Evolutionary conservation across 2,797 vertebrate genomes (phyloP).

Genomic region (Eulemur albifrons): DNA sequence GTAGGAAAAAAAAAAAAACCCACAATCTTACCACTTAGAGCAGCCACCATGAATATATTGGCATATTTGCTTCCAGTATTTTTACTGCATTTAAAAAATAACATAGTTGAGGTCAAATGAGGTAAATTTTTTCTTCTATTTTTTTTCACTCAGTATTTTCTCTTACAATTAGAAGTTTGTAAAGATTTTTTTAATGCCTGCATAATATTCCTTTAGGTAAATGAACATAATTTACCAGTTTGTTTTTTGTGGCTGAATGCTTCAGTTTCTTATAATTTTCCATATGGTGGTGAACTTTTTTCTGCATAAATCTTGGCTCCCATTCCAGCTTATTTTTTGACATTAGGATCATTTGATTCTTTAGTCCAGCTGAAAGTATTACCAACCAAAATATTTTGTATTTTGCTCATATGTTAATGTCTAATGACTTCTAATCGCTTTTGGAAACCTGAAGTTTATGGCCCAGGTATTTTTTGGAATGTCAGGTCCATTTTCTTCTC

Average conservation of each 20-base stretch:
- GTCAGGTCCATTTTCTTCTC: not conserved
- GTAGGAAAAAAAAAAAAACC: not conserved
- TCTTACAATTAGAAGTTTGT: not conserved
- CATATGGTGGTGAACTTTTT: not conserved
- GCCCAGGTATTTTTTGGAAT: not conserved
- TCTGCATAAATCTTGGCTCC: not conserved
- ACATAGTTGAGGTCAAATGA: not conserved
- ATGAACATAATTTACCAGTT: not conserved
- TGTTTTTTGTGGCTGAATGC: not conserved
- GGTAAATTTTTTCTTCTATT: not conserved
- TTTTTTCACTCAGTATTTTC: not conserved
- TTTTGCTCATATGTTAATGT: conserved; percentile 9
- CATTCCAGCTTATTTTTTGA: conserved; percentile 4
- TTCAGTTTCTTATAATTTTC: not conserved
- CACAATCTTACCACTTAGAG: not conserved
- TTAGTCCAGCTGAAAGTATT: not conserved
- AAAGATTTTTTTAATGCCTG: not conserved
- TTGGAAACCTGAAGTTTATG: not conserved
- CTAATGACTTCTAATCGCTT: conserved; percentile 26
- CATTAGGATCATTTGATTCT: not conserved
- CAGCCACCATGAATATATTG: not conserved
- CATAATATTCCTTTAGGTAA: not conserved
- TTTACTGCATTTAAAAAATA: conserved; percentile 31
- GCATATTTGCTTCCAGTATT: not conserved
- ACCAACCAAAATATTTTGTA: not conserved